Conservation (phyloP, 2,888 invertebrate species). For the Hypselothyrea guttata region DNA sequence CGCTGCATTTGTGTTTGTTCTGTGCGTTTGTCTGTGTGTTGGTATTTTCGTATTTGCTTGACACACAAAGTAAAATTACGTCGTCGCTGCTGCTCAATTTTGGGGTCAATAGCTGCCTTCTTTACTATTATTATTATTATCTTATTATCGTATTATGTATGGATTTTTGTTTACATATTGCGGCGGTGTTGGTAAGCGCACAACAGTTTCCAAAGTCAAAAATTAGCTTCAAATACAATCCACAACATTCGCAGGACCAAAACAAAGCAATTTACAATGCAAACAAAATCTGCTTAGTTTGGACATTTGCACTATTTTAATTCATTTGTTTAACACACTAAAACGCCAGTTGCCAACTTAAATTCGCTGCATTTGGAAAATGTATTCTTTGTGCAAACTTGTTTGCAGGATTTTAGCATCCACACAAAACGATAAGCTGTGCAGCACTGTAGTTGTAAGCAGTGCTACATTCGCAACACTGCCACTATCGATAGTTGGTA, state of each 20-base stretch:
- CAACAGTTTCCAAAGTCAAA: slow-evolving; percentile 21
- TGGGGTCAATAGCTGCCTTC: slow-evolving; percentile 74
- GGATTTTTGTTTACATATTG: slow-evolving; percentile 75
- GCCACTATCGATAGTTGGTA: slow-evolving; percentile 39
- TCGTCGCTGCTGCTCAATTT: slow-evolving; percentile 45
- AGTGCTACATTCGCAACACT: neutral
- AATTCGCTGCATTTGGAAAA: too few relatives aligned
- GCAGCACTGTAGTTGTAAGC: neutral
- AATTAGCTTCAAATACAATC: neutral
- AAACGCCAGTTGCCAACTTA: too few relatives aligned
- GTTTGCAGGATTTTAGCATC: too few relatives aligned
- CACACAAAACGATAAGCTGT: neutral
- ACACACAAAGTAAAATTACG: slow-evolving; percentile 58
- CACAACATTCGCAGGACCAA: neutral
- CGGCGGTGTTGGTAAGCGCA: slow-evolving; percentile 52
- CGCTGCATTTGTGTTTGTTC: slow-evolving; percentile 34
- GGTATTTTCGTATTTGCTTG: slow-evolving; percentile 50
- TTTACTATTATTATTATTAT: too few relatives aligned
- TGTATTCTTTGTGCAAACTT: too few relatives aligned
- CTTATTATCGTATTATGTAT: slow-evolving; percentile 48
- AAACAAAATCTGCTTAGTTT: too few relatives aligned
- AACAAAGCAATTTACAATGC: neutral
- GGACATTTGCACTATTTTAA: too few relatives aligned
- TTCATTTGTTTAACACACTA: too few relatives aligned
- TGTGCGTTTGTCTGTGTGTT: slow-evolving; percentile 14